Percentiles rank a stretch among this genome's conserved stretches.
These are phyloP conservation scores for Bagarius yarrelli DNA, from an alignment of 2,113 vertebrate genomes.

Conservation along the genomic window DNA sequence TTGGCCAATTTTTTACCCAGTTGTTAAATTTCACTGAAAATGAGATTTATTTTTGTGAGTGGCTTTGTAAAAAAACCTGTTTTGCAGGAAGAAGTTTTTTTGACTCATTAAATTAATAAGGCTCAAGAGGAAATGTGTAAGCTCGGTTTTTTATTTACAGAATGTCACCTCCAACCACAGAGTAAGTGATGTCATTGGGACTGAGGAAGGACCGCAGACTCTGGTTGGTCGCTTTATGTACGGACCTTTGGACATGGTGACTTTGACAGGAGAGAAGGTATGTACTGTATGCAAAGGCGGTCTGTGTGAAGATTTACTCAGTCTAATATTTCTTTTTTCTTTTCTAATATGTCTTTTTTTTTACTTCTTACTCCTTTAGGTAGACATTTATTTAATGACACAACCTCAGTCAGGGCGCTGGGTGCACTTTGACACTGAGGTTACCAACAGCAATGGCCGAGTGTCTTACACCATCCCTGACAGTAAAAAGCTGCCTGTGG, in stretches of 20 bases:
- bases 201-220: constrained; percentile 86
- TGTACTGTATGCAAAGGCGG: not conserved
- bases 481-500: constrained; percentile 83
- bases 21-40: constrained; percentile 38
- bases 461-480: constrained; percentile 85
- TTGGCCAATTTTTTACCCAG: constrained; percentile 39
- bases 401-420: constrained; percentile 90
- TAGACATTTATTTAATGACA: constrained; percentile 90
- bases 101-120: not conserved
- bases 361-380: constrained; percentile 67
- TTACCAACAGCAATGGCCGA: constrained; percentile 91
- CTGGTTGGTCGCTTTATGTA: constrained; percentile 98
- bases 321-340: not conserved
- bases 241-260: constrained; percentile 96
- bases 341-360: not conserved
- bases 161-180: constrained; percentile 95
- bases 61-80: constrained; percentile 36
- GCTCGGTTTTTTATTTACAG: constrained; percentile 61
- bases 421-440: constrained; percentile 92
- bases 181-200: constrained; percentile 89
- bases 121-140: not conserved
- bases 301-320: not conserved
- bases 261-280: constrained; percentile 96
- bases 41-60: constrained; percentile 39
- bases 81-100: not conserved